These are phyloP conservation scores for Quadroppia sp. DNA, from an alignment of 2,888 invertebrate species.

Conservation along the genomic window DNA sequence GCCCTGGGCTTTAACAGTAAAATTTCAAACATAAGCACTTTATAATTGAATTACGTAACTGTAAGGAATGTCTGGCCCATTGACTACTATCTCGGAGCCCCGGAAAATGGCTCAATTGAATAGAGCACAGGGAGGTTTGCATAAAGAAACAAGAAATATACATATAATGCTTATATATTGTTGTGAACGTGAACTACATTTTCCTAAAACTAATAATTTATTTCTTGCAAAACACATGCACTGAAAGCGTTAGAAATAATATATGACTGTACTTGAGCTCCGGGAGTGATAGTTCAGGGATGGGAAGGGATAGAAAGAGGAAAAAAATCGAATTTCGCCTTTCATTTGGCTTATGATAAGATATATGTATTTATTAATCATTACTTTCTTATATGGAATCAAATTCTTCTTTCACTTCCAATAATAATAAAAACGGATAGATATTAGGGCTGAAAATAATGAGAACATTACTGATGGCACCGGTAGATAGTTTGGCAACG, in stretches of 20 bases:
- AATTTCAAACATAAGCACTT: slow-evolving; percentile 7
- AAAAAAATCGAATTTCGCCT: slow-evolving; percentile 5
- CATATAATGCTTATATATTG: neutral
- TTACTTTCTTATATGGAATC: slow-evolving; percentile 29
- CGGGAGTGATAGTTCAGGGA: neutral
- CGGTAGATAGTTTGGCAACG: neutral
- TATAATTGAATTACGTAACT: slow-evolving; percentile 17
- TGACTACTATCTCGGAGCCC: neutral
- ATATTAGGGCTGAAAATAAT: neutral
- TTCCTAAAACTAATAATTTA: slow-evolving; percentile 14
- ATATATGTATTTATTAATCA: slow-evolving; percentile 27
- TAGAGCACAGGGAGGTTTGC: neutral
- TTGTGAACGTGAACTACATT: neutral
- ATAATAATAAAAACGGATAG: slow-evolving; percentile 9
- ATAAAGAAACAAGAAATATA: neutral
- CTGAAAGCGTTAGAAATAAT: neutral
- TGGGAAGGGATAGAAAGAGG: neutral
- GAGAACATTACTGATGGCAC: neutral
- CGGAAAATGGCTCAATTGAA: slow-evolving; percentile 19
- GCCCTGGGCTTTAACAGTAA: too few relatives aligned
- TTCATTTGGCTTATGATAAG: slow-evolving; percentile 20
- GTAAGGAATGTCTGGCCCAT: slow-evolving; percentile 12
- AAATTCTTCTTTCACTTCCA: neutral
- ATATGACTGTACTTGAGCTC: slow-evolving; percentile 11
- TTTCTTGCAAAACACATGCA: slow-evolving; percentile 14